Evolutionary conservation across 1,140 invertebrate genomes (phyloP).

Genomic region (Trissolcus basalis): DNA sequence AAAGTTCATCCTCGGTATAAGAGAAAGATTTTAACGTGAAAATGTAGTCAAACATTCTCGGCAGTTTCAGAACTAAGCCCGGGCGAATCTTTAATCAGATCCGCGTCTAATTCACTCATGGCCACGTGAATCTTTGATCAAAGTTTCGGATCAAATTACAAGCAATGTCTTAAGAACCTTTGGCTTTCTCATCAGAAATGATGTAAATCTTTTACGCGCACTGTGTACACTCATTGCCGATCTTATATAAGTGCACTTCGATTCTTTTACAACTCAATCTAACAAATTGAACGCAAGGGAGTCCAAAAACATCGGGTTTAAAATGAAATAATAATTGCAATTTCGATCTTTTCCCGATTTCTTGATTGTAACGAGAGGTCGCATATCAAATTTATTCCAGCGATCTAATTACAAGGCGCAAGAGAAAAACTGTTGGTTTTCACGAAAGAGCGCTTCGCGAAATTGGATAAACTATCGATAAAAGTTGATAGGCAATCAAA

Average conservation of each 20-base stretch:
- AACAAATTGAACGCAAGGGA: too few species aligned
- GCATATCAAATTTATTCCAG: slow-evolving; percentile 3
- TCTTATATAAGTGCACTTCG: too few species aligned
- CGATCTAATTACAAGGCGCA: slow-evolving; percentile 3
- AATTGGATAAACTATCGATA: slow-evolving; percentile 42
- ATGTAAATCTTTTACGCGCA: slow-evolving; percentile 12
- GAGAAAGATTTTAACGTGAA: slow-evolving; percentile 61
- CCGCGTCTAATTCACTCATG: slow-evolving; percentile 60
- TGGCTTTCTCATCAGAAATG: slow-evolving; percentile 41
- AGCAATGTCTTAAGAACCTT: slow-evolving; percentile 46
- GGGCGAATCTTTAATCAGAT: slow-evolving; percentile 58
- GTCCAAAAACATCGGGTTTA: too few species aligned
- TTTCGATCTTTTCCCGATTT: too few species aligned
- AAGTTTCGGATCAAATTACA: slow-evolving; percentile 61
- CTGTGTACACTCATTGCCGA: too few species aligned
- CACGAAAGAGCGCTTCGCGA: background rate
- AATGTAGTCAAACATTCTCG: slow-evolving; percentile 59
- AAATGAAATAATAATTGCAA: too few species aligned
- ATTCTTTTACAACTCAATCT: too few species aligned
- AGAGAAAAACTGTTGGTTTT: background rate
- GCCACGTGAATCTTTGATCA: slow-evolving; percentile 62
- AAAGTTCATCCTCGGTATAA: slow-evolving; percentile 51
- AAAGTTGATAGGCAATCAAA: slow-evolving; percentile 35
- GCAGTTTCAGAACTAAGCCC: slow-evolving; percentile 49
- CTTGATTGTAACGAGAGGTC: too few species aligned